Percentiles rank a stretch among this genome's conserved stretches.
Evolutionary conservation across 30 jellyfish, hydroid and myxozoan genomes (phyloP).

Genomic region (Cassiopea andromeda): DNA sequence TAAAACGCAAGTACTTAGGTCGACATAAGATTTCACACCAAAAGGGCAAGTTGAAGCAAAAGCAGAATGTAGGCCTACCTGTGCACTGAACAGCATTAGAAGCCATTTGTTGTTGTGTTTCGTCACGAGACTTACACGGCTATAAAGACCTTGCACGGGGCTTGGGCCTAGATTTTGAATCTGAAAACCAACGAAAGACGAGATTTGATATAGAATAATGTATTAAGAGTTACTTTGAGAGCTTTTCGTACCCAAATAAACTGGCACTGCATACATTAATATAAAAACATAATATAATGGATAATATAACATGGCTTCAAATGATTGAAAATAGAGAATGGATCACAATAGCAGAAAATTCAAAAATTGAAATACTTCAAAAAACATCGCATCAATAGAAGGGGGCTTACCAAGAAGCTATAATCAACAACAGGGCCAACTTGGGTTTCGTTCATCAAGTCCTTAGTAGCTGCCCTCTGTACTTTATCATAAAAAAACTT

Average conservation of each 20-base stretch:
- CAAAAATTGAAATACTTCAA: not conserved
- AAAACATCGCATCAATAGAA: not conserved
- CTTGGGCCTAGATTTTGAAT: conserved; percentile 79
- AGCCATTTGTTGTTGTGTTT: conserved; percentile 58
- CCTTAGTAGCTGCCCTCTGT: not conserved
- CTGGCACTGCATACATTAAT: no score
- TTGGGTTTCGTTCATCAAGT: conserved; percentile 38
- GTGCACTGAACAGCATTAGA: conserved; percentile 50
- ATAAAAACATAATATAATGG: no score
- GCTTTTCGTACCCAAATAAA: no score
- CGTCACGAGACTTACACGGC: conserved; percentile 52
- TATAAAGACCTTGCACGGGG: conserved; percentile 58
- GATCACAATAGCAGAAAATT: not conserved
- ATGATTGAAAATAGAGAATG: no score
- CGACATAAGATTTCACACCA: not conserved
- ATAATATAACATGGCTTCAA: no score
- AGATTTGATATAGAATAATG: no score
- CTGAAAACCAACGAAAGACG: conserved; percentile 16
- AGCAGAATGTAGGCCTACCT: no score
- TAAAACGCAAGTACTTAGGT: no score
- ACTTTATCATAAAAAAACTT: conserved; percentile 41
- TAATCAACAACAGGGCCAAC: conserved; percentile 67
- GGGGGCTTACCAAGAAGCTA: conserved; percentile 54
- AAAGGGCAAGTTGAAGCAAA: no score
- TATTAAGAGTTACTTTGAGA: no score